A percentile compares a stretch with the other conserved stretches of the same genome.
phyloP scores from a whole-genome alignment of 2,113 vertebrate genomes.

The Megaceryle torquata region DNA sequence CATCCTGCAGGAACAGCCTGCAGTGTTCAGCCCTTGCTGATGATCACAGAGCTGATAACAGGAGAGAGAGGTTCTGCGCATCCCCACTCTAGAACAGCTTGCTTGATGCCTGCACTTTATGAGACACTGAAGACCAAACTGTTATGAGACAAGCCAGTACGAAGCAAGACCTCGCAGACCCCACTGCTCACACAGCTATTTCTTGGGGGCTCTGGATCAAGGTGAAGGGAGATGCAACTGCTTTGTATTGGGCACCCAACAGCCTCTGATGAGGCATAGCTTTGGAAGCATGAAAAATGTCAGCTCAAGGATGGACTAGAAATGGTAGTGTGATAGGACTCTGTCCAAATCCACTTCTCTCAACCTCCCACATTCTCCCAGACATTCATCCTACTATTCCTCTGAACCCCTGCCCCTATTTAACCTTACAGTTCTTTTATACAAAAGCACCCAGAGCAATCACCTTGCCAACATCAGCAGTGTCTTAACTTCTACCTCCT shows the following conservation, averaged over 20 bases:
- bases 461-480: not conserved
- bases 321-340: not conserved
- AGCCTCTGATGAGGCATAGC: fast-evolving
- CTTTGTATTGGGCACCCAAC: not conserved
- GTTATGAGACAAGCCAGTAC: not conserved
- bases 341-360: not conserved
- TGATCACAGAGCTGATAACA: not conserved
- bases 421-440: not conserved
- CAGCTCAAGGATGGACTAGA: not conserved
- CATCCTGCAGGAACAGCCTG: not conserved
- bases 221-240: not conserved
- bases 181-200: not conserved
- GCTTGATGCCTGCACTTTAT: not conserved
- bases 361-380: not conserved
- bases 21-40: not conserved
- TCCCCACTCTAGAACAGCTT: not conserved
- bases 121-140: not conserved
- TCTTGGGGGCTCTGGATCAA: not conserved
- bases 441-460: not conserved
- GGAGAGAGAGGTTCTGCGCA: not conserved
- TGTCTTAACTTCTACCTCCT: not conserved
- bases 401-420: not conserved
- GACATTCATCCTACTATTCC: not conserved
- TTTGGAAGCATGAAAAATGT: not conserved
- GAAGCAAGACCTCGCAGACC: fast-evolving